Evolutionary conservation across 2,113 vertebrate species (phyloP), one percentile per base, ranked within the genome.

Genomic region (Eclectus roratus): DNA sequence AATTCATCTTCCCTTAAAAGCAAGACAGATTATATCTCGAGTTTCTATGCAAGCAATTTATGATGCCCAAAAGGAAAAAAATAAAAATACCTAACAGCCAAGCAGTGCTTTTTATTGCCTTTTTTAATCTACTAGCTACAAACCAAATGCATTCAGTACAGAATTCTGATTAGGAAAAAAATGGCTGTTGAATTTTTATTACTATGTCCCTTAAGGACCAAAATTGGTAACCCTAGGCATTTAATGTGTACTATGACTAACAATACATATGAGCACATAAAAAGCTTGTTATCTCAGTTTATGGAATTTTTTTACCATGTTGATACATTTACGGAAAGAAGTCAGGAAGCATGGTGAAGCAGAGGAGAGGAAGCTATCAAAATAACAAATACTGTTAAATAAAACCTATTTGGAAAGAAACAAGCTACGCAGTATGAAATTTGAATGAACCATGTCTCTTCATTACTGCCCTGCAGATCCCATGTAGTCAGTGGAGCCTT

Each of bases 151-250:
- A 79, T 80, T 92, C 77, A 60, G 73, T 41, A 71, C 55, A 91
- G 88, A 93, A 94, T 92, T 94, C 94, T 89, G 94, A 95, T 95
- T 85, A 94, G 80, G 52, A 53, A 93, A 97, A 89, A 91, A 91
- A 94, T 2, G 52, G 43, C 58, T 88, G 65, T 70, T 91, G 88
- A 93, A 92, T 94, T 94, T 96, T 94, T 97, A 96, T 96, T 89
- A 80, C 69, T 83, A 65, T 3, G 13, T 93, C 91, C 92, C 91
- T 93, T 43, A 91, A 85, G 92, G 84, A 93, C 86, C 65, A 61
- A 83, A 91, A 88, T 53, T 0, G 2, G 86, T 96, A 95, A 96
- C 93, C 90, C 49, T 65, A 93, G 91, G 92, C 86, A 91, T 85
- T 89, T 92, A 94, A 88, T 85, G 68, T 94, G 64, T 78, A 78